Base-by-base conservation (phyloP, 1,140 invertebrate genomes). In the Drosophila mayri region DNA sequence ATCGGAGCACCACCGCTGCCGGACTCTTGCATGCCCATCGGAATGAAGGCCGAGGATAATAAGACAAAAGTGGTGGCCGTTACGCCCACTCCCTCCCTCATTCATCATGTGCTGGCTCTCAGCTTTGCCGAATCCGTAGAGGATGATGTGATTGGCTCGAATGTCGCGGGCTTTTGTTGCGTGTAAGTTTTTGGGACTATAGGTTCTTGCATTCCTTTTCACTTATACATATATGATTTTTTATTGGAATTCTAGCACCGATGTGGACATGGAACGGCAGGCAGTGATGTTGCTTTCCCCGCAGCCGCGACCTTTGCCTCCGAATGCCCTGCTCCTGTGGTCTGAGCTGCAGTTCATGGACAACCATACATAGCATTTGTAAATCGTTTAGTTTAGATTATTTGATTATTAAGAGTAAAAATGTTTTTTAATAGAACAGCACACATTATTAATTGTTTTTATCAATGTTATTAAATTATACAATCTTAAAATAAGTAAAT, bases 11-110 rank as follows among this genome's bases (percentile, higher is more conserved):
- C 98, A 0, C 95, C 97, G 4, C 93, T 99, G 49, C 98, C 98
- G 1, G 97, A 98, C 85, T 98, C 98, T 1, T 98, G 98, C 91
- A 96, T 99, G 95, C 99, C 99, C 10, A 94, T 99, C 44, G 98
- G 98, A 30, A 99, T 99, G 97, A 98, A 98, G 50, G 95, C 96
- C 0, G 96, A 98, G 90, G 98, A 99, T 93, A 97, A 98, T 92
- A 94, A 97, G 79, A 99, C 97, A 0, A 99, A 99, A 94, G 93
- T 99, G 47, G 97, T 99, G 10, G 93, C 95, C 1, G 95, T 98
- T n/a, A 94, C 94, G 8, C 96, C 97, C 25, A 95, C 96, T 47
- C 93, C 95, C 0, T 95, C 95, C 77, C 94, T 99, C 12, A 93
- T 98, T 3, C 97, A 99, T 94, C 97, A 98, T 92, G 93, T 99